A percentile compares a stretch with the other conserved stretches of the same genome.
phyloP scores from a whole-genome alignment of 1,140 invertebrate species.

The Cherax quadricarinatus region DNA sequence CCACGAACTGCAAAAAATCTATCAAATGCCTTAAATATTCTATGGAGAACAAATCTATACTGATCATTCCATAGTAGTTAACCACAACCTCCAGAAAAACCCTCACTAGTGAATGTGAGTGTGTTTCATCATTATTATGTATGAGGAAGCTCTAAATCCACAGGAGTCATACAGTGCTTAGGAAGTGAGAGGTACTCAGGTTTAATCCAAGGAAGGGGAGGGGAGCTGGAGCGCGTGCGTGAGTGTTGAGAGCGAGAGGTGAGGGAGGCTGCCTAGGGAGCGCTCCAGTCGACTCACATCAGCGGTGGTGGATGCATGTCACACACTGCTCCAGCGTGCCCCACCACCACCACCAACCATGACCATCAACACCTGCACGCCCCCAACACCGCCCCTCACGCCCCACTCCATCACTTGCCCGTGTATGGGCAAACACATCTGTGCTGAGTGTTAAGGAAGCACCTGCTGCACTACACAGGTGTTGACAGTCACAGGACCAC shows the following conservation, averaged over 20 bases:
- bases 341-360: conserved; percentile 29
- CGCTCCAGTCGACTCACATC: conserved; percentile 15
- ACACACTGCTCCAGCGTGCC: neutral
- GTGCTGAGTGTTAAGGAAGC: neutral
- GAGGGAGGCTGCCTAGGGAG: neutral
- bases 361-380: conserved; percentile 15
- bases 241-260: conserved; percentile 12
- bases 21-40: no score
- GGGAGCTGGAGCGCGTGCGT: conserved; percentile 38
- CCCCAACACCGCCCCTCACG: neutral
- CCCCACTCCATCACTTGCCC: neutral
- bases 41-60: no score
- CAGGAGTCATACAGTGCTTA: no score
- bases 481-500: neutral
- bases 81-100: no score
- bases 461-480: neutral
- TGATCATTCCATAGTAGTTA: no score
- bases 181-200: neutral
- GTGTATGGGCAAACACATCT: conserved; percentile 14
- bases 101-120: no score
- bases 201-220: neutral
- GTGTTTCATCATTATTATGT: no score
- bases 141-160: no score
- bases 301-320: neutral
- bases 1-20: no score